These are phyloP conservation scores for Mesitornis unicolor DNA, from an alignment of 2,113 vertebrate genomes.

Conservation along the genomic window DNA sequence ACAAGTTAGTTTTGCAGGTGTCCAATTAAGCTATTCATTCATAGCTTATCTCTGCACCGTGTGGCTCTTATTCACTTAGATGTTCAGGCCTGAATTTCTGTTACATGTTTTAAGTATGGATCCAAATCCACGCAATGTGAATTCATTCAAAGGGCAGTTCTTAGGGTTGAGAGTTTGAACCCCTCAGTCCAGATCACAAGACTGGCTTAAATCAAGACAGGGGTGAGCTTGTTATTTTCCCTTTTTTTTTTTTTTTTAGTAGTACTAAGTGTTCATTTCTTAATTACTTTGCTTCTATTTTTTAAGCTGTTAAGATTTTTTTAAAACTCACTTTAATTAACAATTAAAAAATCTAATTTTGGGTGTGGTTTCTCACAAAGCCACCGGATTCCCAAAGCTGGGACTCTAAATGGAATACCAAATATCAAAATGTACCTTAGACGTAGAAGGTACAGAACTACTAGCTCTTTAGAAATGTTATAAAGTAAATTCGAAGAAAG, in stretches of 20 bases:
- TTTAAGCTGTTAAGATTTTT: not conserved
- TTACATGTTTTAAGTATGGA: not conserved
- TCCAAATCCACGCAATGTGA: not conserved
- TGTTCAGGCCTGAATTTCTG: conserved; percentile 31
- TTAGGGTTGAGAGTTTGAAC: not conserved
- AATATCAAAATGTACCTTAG: not conserved
- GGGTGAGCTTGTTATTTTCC: not conserved
- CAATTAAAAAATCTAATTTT: not conserved
- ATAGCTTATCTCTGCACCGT: conserved; percentile 60
- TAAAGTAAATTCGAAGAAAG: not conserved
- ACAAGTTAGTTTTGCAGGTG: conserved; percentile 58
- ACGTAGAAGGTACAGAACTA: not conserved
- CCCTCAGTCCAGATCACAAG: not conserved
- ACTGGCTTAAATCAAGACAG: not conserved
- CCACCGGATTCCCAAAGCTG: not conserved
- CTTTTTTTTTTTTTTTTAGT: not conserved
- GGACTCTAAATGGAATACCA: not conserved
- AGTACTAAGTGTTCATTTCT: not conserved
- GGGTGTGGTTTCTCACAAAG: not conserved
- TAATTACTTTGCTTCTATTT: not conserved
- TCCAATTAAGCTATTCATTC: conserved; percentile 31
- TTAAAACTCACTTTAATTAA: not conserved
- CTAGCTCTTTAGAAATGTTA: not conserved
- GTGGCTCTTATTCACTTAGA: conserved; percentile 37
- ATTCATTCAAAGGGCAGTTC: not conserved